Evolutionary conservation across 2,797 vertebrate genomes (phyloP).

Genomic region (Anabacerthia variegaticeps): DNA sequence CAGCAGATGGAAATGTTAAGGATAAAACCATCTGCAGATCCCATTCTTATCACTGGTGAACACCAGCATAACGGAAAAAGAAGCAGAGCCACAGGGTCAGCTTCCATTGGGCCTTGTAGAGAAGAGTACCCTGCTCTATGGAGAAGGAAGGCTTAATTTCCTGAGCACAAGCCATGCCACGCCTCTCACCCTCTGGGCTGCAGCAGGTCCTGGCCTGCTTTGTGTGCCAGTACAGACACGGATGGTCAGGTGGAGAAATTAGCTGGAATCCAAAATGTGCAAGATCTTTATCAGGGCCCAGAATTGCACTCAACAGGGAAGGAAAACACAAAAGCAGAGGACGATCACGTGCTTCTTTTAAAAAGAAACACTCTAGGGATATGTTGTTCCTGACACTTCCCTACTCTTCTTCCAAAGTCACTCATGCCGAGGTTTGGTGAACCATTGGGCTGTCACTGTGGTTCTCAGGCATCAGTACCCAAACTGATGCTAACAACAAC

Average conservation of each 20-base stretch:
- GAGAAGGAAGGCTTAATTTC: neutral
- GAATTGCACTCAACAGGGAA: neutral
- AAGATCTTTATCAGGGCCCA: neutral
- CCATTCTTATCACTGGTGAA: neutral
- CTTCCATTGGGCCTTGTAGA: neutral
- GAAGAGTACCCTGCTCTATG: neutral
- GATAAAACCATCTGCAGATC: neutral
- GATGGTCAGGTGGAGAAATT: neutral
- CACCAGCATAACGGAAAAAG: neutral
- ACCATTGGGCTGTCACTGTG: neutral
- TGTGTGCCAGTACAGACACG: rapidly evolving
- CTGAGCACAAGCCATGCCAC: neutral
- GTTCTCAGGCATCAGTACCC: neutral
- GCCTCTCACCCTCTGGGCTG: neutral
- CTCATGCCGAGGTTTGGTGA: rapidly evolving
- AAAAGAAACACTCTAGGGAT: neutral
- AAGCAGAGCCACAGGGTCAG: neutral
- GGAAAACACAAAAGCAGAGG: neutral
- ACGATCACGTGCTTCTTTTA: neutral
- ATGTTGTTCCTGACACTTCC: neutral
- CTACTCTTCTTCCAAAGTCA: neutral
- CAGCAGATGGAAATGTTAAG: neutral
- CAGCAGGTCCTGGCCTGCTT: constrained; percentile 20
- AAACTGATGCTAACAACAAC: neutral
- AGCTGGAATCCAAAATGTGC: neutral